Base-by-base conservation (phyloP, 1,140 invertebrate species). In the Sycophaga agraensis region DNA sequence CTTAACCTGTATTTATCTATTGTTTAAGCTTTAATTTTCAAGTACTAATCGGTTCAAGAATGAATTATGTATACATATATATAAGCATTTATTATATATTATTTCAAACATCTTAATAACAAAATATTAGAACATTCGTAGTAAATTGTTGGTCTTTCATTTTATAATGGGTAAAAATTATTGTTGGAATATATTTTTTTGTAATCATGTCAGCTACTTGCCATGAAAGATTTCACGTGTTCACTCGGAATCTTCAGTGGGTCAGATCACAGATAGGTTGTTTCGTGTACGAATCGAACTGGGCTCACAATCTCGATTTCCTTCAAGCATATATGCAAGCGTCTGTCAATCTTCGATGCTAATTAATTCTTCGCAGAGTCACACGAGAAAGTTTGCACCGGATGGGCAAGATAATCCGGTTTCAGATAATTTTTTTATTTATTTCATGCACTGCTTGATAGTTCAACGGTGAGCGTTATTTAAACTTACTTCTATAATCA, bases 331-430 rank as follows among this genome's bases (percentile, higher is more conserved):
- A 37, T 55, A 51, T 6, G 34, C 65, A 53, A 66, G 59, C 59
- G 64, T 66, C 66, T 72, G n/a, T 31, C 66, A 69, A 69, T 73
- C 68, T 56, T 26, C 40, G 40, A 63, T 64, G 71, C 66, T 73
- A 72, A 73, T 73, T 74, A 70, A 70, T 74, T 57, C 65, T 67
- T 67, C 17, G 48, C 48, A 34, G 67, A 66, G 67, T 64, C 62
- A 48, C 65, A 66, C 42, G 70, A 66, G 68, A 68, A 68, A 69
- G 64, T 63, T 59, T 57, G 53, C 64, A 58, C 46, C 43, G 51
- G n/a, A 43, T 58, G 64, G 68, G 66, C 66, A 73, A 65, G 49
- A 26, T 39, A 60, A 73, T 73, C 72, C 70, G 70, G 69, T 71
- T 69, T 68, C 28, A 11, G n/a, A n/a, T 26, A 49, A 60, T 51